Evolutionary conservation across 1,140 invertebrate genomes (phyloP).

Genomic region (Drosophila ironensis): DNA sequence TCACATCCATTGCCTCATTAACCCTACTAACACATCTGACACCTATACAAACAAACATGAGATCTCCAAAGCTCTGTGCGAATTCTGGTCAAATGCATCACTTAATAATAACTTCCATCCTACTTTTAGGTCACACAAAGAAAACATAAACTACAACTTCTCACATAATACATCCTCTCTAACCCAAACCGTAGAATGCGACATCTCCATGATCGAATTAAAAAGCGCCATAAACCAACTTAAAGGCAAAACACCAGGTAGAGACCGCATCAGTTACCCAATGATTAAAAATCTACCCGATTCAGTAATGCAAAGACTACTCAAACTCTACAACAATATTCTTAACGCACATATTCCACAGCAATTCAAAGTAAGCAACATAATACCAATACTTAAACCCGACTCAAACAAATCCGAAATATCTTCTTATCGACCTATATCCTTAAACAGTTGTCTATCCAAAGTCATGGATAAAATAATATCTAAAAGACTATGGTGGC

Average conservation of each 20-base stretch:
- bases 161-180: too few relatives aligned
- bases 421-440: background rate
- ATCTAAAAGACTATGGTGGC: background rate
- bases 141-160: background rate
- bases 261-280: too few relatives aligned
- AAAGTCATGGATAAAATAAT: background rate
- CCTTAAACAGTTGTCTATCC: background rate
- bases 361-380: too few relatives aligned
- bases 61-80: background rate
- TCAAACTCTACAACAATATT: too few relatives aligned
- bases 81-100: slow-evolving; percentile 2
- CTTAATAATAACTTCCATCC: slow-evolving; percentile 1
- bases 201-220: too few relatives aligned
- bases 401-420: background rate
- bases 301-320: too few relatives aligned
- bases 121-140: background rate
- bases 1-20: background rate
- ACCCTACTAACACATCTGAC: background rate
- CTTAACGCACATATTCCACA: too few relatives aligned
- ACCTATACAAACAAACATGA: slow-evolving; percentile 3
- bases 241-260: too few relatives aligned
- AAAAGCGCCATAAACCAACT: background rate
- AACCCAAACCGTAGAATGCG: too few relatives aligned
- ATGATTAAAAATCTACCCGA: too few relatives aligned
- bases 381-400: too few relatives aligned